phyloP scores from a whole-genome alignment of 2,888 invertebrate species.

The Yponomeuta malinellus region DNA sequence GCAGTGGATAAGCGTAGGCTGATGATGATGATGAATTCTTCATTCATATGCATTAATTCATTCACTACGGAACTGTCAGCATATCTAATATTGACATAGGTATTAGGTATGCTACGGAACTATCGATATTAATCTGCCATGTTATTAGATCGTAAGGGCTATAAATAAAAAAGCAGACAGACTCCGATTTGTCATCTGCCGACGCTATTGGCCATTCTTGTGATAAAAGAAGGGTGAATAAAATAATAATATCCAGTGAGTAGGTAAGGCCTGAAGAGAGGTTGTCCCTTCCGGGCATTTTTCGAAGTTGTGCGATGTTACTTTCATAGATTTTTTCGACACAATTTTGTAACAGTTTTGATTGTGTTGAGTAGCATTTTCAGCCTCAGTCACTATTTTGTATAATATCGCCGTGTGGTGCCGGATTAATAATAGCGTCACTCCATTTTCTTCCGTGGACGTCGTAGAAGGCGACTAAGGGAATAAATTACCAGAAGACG shows the following conservation, averaged over 20 bases:
- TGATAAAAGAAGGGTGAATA: constrained; percentile 10
- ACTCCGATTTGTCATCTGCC: neutral
- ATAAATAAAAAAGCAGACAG: neutral
- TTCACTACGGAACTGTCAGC: neutral
- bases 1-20: too few relatives aligned
- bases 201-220: neutral
- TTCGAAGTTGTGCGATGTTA: too few relatives aligned
- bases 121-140: neutral
- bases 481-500: too few relatives aligned
- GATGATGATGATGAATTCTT: neutral
- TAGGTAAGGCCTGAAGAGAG: neutral
- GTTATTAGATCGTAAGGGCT: neutral
- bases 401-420: too few relatives aligned
- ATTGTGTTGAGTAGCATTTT: too few relatives aligned
- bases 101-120: neutral
- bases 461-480: too few relatives aligned
- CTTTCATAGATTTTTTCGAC: too few relatives aligned
- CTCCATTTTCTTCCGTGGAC: too few relatives aligned
- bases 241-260: constrained; percentile 1
- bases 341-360: too few relatives aligned
- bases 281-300: neutral
- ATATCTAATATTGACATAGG: too few relatives aligned
- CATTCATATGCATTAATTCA: neutral
- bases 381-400: too few relatives aligned
- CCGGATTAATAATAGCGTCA: too few relatives aligned